These are phyloP conservation scores for Muntiacus reevesi DNA, from an alignment of 2,113 vertebrate genomes.

Conservation along the genomic window DNA sequence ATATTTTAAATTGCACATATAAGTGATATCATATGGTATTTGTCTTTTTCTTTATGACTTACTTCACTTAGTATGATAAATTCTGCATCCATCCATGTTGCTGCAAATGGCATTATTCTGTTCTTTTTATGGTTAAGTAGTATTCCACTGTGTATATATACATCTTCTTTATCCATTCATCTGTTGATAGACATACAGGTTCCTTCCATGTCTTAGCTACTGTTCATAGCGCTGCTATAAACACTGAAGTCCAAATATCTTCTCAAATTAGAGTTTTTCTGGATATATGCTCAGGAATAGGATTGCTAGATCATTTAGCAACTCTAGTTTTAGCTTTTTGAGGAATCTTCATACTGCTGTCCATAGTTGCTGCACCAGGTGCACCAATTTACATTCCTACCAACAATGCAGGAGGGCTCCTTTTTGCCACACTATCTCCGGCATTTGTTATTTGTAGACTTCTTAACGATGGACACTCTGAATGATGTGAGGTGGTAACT, in stretches of 20 bases:
- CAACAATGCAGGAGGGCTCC: not conserved
- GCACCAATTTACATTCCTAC: not conserved
- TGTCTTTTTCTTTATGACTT: not conserved
- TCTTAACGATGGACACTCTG: not conserved
- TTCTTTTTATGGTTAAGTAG: not conserved
- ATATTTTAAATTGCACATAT: not conserved
- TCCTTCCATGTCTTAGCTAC: not conserved
- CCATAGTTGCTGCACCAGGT: not conserved
- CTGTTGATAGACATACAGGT: not conserved
- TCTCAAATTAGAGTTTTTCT: not conserved
- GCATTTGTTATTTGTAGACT: not conserved
- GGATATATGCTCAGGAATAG: not conserved
- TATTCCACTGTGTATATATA: not conserved
- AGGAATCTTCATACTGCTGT: not conserved
- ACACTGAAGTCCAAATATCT: not conserved
- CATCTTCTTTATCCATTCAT: not conserved
- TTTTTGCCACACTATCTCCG: not conserved
- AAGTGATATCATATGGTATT: not conserved
- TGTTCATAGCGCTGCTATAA: not conserved
- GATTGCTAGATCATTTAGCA: not conserved
- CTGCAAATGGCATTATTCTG: not conserved
- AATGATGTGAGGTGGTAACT: not conserved
- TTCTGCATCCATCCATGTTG: not conserved
- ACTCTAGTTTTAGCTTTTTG: not conserved
- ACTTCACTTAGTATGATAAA: not conserved